Evolutionary conservation across 2,888 invertebrate genomes (phyloP).

Genomic region (Heliconius cydno): DNA sequence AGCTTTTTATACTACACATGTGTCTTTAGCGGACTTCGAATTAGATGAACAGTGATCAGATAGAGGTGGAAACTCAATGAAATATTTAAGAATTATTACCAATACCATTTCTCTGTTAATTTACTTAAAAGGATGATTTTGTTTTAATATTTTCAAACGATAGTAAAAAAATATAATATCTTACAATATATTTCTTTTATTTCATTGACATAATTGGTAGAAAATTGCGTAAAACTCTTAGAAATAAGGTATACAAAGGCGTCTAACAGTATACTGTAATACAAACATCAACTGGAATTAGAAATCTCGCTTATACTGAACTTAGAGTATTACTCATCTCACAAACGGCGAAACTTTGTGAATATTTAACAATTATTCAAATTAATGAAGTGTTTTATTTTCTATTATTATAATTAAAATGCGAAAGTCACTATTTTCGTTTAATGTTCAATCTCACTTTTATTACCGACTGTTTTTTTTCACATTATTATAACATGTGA

Average conservation of each 20-base stretch:
- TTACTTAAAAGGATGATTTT: no score
- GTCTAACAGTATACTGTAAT: conserved; percentile 26
- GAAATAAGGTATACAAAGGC: not conserved
- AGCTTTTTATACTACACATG: conserved; percentile 11
- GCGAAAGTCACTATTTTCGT: not conserved
- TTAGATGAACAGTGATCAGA: not conserved
- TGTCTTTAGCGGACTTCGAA: not conserved
- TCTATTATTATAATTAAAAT: conserved; percentile 6
- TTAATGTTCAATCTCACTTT: no score
- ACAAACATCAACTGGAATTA: conserved; percentile 32
- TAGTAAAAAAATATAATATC: not conserved
- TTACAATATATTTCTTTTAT: not conserved
- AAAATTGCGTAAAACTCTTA: not conserved
- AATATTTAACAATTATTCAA: conserved; percentile 23
- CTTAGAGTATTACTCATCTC: conserved; percentile 25
- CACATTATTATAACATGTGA: not conserved
- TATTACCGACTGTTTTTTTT: no score
- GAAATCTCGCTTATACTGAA: conserved; percentile 33
- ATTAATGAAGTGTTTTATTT: conserved; percentile 14
- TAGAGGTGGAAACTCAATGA: not conserved
- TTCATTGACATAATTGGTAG: not conserved
- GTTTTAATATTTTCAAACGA: no score
- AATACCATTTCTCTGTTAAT: no score
- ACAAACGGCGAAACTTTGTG: conserved; percentile 16
- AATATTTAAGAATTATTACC: not conserved